Evolutionary conservation across 2,888 invertebrate genomes (phyloP).

Genomic region (Pseudococcus viburni): DNA sequence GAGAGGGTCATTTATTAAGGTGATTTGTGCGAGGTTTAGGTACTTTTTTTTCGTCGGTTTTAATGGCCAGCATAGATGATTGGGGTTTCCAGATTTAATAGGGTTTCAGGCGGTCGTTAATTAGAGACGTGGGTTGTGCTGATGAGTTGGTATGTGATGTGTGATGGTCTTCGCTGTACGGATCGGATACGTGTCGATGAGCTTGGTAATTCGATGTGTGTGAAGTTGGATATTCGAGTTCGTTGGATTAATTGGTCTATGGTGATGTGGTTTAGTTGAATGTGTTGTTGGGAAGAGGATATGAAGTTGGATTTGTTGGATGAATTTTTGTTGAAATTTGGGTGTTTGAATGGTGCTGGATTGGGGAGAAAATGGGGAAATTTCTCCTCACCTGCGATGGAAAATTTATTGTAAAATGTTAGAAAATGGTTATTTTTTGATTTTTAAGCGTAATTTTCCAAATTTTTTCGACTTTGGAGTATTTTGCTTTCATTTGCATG

Average conservation of each 20-base stretch:
- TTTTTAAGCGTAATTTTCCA: no score
- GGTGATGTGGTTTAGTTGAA: neutral
- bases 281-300: neutral
- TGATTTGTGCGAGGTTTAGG: neutral
- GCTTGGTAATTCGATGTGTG: constrained; percentile 6
- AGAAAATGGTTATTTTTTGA: no score
- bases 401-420: no score
- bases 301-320: neutral
- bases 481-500: no score
- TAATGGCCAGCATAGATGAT: neutral
- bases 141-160: constrained; percentile 21
- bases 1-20: neutral
- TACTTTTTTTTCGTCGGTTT: neutral
- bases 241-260: neutral
- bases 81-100: constrained; percentile 23
- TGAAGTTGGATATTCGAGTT: neutral
- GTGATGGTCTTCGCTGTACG: neutral
- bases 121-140: constrained; percentile 13
- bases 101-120: constrained; percentile 38
- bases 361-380: neutral
- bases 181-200: constrained; percentile 7
- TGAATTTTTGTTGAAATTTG: neutral
- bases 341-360: neutral
- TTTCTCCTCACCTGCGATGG: no score
- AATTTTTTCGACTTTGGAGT: no score